Base-by-base conservation (phyloP, 1,140 invertebrate genomes). In the Pachypsylla venusta region DNA sequence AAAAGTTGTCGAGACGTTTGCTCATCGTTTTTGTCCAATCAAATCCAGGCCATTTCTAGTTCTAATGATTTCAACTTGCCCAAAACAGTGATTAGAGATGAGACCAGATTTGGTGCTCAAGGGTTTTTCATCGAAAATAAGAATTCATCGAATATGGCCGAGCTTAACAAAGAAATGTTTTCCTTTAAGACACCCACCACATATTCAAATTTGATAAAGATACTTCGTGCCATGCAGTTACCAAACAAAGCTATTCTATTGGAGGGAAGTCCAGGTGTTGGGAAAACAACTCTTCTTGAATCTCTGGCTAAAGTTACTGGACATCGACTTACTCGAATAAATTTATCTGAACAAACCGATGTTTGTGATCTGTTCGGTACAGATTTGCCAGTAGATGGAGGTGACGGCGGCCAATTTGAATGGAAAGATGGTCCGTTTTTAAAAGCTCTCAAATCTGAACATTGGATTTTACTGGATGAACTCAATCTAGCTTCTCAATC, bases 381-480 rank as follows among this genome's bases (percentile, higher is more conserved):
- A 39, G 96, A 99, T 77, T 75, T 99, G 54, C 97, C 97, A 0
- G 83, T 93, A 1, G 91, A 96, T 77, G 90, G 92, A 60, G 81
- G 79, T 0, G 74, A 75, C 58, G 79, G 81, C 60, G 93, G 93
- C 13, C 81, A 85, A 60, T 99, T 99, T 78, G 80, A 81, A 7
- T 99, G 97, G 90, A 80, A 85, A 66, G 94, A 99, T 75, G 97
- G 97, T 5, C 95, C 94, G 0, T 81, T 99, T 60, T 72, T 99
- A 16, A 83, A 83, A 61, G 97, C 96, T 1, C 74, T 99, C 1
- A 92, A 93, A 75, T 77, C 84, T 54, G 89, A 92, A 1, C 79
- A 92, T 65, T 99, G 97, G 97, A 87, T 99, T 65, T 75, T 99
- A 14, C 74, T 99, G n/a, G 97, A 99, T 72, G 97, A 99, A 76